Conservation (phyloP, 2,888 invertebrate genomes). For the Meteorus cinctellus region DNA sequence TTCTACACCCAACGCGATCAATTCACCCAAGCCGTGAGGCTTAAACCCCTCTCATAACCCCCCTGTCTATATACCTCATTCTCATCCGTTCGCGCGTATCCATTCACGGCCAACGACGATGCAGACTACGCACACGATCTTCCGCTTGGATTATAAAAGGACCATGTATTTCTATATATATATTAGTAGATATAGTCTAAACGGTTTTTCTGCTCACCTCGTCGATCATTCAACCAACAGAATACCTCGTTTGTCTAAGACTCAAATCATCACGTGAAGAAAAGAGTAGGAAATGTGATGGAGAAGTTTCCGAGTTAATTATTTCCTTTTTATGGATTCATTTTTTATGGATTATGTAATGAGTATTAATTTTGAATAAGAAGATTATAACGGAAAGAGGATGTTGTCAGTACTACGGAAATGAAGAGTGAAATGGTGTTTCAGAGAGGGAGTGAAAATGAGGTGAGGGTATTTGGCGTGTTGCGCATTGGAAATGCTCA, state of each 20-base stretch:
- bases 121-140: conserved; percentile 1
- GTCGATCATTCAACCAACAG: conserved; percentile 43
- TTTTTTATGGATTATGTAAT: background rate
- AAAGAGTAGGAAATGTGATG: background rate
- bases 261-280: conserved; percentile 4
- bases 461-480: no score
- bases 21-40: conserved; percentile 50
- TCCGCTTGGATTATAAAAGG: background rate
- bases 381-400: no score
- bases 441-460: no score
- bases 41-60: conserved; percentile 15
- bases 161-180: background rate
- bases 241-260: conserved; percentile 50
- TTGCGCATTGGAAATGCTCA: no score
- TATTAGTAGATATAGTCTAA: background rate
- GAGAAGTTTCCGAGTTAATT: background rate
- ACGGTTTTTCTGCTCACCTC: conserved; percentile 34
- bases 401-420: no score
- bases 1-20: conserved; percentile 68
- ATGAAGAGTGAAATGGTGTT: no score
- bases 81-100: conserved; percentile 23
- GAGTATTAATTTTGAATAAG: no score
- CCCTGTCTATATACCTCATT: conserved; percentile 14
- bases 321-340: no score
- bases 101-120: conserved; percentile 15